Evolutionary conservation across 53 echinoderm and acorn worm species (phyloP).

Genomic region (Patiria pectinifera): DNA sequence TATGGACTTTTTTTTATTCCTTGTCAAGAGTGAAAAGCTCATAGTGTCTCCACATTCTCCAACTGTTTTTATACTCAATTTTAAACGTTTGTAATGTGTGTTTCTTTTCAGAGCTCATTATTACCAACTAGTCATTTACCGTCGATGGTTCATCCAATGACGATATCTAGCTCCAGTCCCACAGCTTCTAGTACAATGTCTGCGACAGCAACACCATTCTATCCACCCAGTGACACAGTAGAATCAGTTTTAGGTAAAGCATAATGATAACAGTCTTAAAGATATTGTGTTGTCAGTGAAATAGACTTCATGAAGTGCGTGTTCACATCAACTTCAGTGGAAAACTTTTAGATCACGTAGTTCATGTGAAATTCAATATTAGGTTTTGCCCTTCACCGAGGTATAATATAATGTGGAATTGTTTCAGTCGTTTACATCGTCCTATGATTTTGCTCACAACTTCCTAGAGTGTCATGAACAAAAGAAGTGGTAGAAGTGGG

Average conservation of each 20-base stretch:
- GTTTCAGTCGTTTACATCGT: too few relatives aligned
- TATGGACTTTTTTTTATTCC: too few relatives aligned
- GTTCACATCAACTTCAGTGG: not conserved
- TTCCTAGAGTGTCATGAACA: too few relatives aligned
- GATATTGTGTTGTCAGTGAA: not conserved
- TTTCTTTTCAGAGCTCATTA: slow-evolving; percentile 62
- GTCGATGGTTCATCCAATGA: slow-evolving; percentile 36
- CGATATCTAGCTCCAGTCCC: slow-evolving; percentile 53
- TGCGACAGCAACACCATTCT: slow-evolving; percentile 91
- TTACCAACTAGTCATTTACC: slow-evolving; percentile 57
- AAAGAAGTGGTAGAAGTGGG: too few relatives aligned
- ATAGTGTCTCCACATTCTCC: not conserved
- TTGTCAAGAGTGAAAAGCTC: not conserved
- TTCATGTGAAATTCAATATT: not conserved
- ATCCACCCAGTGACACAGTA: slow-evolving; percentile 98
- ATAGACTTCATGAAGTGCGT: not conserved
- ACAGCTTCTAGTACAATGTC: slow-evolving; percentile 83
- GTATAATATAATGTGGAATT: too few relatives aligned
- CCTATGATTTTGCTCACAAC: too few relatives aligned
- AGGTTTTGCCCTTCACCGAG: too few relatives aligned
- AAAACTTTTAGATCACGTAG: not conserved
- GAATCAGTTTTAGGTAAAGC: slow-evolving; percentile 98
- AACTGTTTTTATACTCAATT: not conserved
- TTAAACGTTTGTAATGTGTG: not conserved
- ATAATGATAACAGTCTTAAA: not conserved